Percentiles rank a stretch among this genome's conserved stretches.
Conservation (phyloP, 2,888 invertebrate genomes). For the Eristalinus aeneus region DNA sequence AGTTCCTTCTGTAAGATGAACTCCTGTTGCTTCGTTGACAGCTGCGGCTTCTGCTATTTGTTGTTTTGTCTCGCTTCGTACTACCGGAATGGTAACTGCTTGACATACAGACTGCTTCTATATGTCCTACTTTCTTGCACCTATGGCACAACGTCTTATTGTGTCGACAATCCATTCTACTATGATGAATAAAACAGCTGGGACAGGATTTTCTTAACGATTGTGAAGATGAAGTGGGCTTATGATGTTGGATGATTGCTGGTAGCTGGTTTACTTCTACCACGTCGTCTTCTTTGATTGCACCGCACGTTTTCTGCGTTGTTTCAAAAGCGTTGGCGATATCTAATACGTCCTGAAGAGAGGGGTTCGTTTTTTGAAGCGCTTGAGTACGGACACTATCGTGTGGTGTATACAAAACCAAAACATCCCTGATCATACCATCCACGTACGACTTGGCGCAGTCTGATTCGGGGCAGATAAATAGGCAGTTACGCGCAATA, state of each 20-base stretch:
- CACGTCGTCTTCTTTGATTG: slow-evolving; percentile 5
- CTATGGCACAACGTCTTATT: slow-evolving; percentile 1
- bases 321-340: slow-evolving; percentile 2
- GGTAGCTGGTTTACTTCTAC: slow-evolving; percentile 11
- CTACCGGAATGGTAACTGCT: neutral
- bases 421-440: neutral
- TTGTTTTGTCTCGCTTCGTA: neutral
- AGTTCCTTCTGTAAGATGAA: too few species aligned
- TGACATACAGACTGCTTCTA: slow-evolving; percentile 15
- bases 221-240: neutral
- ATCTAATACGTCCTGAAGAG: slow-evolving; percentile 7
- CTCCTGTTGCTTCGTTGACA: too few species aligned
- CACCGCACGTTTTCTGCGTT: neutral
- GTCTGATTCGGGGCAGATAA: neutral
- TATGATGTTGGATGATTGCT: neutral
- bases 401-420: neutral
- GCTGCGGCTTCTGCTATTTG: neutral
- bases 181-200: neutral
- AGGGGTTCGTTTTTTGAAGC: neutral
- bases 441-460: neutral
- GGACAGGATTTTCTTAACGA: slow-evolving; percentile 12
- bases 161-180: slow-evolving; percentile 4
- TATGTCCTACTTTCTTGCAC: slow-evolving; percentile 9
- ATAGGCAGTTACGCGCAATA: neutral
- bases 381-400: neutral